Evolutionary conservation across 2,888 invertebrate genomes (phyloP), one percentile per base, ranked within the genome.

Genomic region (Maniola hyperantus): DNA sequence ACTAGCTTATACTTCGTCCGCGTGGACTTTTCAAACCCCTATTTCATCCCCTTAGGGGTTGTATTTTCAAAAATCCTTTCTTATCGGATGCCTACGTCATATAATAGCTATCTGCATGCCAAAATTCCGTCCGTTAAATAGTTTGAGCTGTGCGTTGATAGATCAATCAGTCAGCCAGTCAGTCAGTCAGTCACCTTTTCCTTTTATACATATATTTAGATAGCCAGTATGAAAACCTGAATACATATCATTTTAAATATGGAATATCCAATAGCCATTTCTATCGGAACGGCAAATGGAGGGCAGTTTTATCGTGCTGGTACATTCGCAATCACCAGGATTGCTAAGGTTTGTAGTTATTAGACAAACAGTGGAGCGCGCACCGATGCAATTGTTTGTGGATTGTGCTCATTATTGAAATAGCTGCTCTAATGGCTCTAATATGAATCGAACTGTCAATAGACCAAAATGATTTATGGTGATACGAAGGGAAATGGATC

Each of bases 341-440:
- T 87, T 85, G 88, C 85, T 81, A 87, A 82, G 83, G 86, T 83
- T 82, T 81, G 76, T 79, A 73, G 77, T 77, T 76, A 79, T 79
- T 83, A 80, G 85, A 86, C 87, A 89, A 87, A 89, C 84, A 83
- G 75, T 34, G 63, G 54, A 71, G 74, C 70, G 71, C 54, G 74
- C 76, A 73, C 76, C 72, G 79, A 78, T 77, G 83, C 84, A 84
- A 88, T 88, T 88, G 85, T 90, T 89, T 88, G 85, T 74, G 79
- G 83, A 87, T 83, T 84, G 83, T 83, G 83, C 88, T 89, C 87
- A 88, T 91, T 90, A 88, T 79, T 78, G 80, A 77, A 86, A 89
- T 85, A 83, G 82, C 79, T 81, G 79, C 82, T 79, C 79, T 85
- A 84, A 85, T 87, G 87, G 79, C 82, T 79, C 79, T 85, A 84